A percentile compares a stretch with the other conserved stretches of the same genome.
Evolutionary conservation across 2,888 invertebrate genomes (phyloP).

Genomic region (Tridacna crocea): DNA sequence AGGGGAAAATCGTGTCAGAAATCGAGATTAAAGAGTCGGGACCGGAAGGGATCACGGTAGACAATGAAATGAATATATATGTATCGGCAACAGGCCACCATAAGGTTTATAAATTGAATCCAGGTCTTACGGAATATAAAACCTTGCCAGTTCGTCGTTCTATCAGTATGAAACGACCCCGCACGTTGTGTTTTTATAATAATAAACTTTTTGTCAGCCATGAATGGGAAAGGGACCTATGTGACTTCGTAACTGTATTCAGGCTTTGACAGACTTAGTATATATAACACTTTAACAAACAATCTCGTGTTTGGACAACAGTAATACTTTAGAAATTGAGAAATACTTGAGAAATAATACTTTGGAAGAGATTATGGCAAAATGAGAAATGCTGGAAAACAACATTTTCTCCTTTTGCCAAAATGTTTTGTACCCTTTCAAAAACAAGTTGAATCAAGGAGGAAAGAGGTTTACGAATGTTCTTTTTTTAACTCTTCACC

Average conservation of each 20-base stretch:
- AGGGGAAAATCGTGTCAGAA: not conserved
- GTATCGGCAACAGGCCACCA: not conserved
- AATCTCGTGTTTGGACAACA: too few relatives aligned
- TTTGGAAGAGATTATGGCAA: too few relatives aligned
- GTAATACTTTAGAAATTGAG: too few relatives aligned
- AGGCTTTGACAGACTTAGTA: not conserved
- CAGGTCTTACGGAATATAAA: not conserved
- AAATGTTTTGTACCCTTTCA: too few relatives aligned
- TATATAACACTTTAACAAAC: too few relatives aligned
- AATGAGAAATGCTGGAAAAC: too few relatives aligned
- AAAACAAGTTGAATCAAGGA: too few relatives aligned
- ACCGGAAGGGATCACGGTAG: slow-evolving; percentile 4
- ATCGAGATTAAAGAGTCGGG: not conserved
- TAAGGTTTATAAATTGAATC: not conserved
- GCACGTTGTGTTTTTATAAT: not conserved
- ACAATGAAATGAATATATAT: not conserved
- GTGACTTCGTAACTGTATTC: slow-evolving; percentile 2
- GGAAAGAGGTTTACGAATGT: too few relatives aligned
- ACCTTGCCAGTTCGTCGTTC: not conserved
- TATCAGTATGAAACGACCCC: too few relatives aligned
- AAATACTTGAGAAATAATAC: too few relatives aligned
- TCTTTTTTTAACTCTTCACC: too few relatives aligned
- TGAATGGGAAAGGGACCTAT: not conserved
- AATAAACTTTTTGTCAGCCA: not conserved
- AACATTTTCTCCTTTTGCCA: too few relatives aligned